phyloP scores from a whole-genome alignment of 2,797 vertebrate genomes.

The Propithecus perrieri region DNA sequence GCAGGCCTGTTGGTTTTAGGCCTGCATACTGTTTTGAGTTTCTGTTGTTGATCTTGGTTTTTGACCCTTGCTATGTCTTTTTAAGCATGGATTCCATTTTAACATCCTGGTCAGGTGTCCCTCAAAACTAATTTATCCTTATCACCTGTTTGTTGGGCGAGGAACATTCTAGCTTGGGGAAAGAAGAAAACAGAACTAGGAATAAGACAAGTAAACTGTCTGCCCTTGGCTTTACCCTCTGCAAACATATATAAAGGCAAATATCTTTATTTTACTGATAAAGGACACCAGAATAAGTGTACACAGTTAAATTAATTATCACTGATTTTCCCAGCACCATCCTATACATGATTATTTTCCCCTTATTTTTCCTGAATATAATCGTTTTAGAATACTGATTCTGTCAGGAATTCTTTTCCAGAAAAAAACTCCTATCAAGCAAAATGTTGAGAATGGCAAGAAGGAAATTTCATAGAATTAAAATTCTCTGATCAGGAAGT shows the following conservation, averaged over 20 bases:
- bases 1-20: neutral
- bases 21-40: neutral
- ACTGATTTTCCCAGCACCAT: neutral
- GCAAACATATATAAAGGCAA: neutral
- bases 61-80: neutral
- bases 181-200: neutral
- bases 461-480: neutral
- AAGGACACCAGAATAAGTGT: neutral
- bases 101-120: neutral
- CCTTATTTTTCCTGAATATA: neutral
- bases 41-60: neutral
- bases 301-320: neutral
- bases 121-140: neutral
- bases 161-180: neutral
- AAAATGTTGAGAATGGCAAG: conserved; percentile 21
- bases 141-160: neutral
- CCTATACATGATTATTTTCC: neutral
- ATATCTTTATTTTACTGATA: neutral
- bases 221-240: neutral
- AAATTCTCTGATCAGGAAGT: neutral
- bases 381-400: conserved; percentile 38
- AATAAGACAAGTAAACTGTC: neutral
- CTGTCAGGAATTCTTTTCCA: neutral
- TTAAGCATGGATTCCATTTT: neutral
- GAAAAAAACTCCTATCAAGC: neutral